These are phyloP conservation scores for Lepus timidus DNA, from an alignment of 2,113 vertebrate genomes.

Conservation along the genomic window DNA sequence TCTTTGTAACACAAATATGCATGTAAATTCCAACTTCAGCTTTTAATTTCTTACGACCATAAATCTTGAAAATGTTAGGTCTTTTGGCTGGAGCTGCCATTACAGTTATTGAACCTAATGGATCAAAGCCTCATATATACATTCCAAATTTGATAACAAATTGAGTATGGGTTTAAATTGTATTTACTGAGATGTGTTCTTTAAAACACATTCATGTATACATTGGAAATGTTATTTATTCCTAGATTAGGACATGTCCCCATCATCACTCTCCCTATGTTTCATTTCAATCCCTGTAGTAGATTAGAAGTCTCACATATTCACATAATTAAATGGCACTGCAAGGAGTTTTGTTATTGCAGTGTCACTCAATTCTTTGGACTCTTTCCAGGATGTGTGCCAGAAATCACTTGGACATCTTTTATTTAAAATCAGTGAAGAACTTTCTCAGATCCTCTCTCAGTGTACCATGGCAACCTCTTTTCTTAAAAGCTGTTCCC, in stretches of 20 bases:
- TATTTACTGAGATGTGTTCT: background rate
- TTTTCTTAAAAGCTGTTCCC: background rate
- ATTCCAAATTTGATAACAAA: background rate
- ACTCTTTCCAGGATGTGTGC: background rate
- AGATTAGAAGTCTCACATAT: background rate
- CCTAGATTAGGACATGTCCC: background rate
- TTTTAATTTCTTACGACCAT: background rate
- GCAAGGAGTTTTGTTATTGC: background rate
- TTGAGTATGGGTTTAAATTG: constrained; percentile 21
- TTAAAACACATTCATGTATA: background rate
- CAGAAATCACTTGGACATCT: background rate
- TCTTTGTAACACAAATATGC: background rate
- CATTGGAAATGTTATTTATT: background rate
- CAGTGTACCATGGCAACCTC: background rate
- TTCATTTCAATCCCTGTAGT: background rate
- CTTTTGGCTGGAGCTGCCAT: background rate
- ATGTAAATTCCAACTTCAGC: background rate
- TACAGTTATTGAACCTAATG: background rate
- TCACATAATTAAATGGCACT: background rate
- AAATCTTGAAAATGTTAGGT: background rate
- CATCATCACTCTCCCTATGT: background rate
- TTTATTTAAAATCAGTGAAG: background rate
- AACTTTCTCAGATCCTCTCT: background rate
- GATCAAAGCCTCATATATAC: background rate
- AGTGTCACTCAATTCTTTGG: background rate